Percentiles rank a stretch among this genome's conserved stretches.
These are phyloP conservation scores for Epinephelus lanceolatus DNA, from an alignment of 2,113 vertebrate species.

Conservation along the genomic window DNA sequence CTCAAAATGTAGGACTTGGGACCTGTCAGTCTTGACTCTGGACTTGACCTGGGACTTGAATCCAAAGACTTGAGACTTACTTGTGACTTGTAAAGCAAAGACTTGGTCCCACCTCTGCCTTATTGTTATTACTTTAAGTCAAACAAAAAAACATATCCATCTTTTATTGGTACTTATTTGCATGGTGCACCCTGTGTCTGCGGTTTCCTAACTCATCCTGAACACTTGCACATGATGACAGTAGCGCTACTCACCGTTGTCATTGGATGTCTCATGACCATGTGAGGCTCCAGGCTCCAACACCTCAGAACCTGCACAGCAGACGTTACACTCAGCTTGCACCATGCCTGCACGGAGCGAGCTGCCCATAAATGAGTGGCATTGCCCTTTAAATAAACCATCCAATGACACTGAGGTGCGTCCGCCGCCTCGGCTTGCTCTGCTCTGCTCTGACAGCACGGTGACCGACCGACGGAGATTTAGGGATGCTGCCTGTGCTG, in stretches of 20 bases:
- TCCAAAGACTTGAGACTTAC: too few relatives aligned
- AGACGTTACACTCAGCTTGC: background rate
- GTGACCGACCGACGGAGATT: conserved; percentile 14
- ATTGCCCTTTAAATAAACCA: conserved; percentile 66
- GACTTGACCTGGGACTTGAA: too few relatives aligned
- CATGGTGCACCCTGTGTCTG: background rate
- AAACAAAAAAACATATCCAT: too few relatives aligned
- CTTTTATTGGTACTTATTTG: background rate
- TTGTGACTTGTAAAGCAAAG: too few relatives aligned
- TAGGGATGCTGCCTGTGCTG: conserved; percentile 50
- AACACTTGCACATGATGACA: background rate
- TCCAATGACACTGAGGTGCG: conserved; percentile 18
- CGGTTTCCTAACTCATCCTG: background rate
- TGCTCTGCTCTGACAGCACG: background rate
- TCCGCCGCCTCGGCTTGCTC: background rate
- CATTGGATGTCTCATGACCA: background rate
- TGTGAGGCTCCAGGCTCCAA: background rate
- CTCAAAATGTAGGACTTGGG: too few relatives aligned
- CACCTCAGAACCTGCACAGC: background rate
- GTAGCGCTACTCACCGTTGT: background rate
- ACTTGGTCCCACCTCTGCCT: too few relatives aligned
- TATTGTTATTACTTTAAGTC: background rate
- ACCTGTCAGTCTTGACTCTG: too few relatives aligned
- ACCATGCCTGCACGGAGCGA: background rate
- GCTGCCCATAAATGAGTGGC: background rate